Conservation (phyloP, 2,113 vertebrate genomes). For the Rynchops niger region DNA sequence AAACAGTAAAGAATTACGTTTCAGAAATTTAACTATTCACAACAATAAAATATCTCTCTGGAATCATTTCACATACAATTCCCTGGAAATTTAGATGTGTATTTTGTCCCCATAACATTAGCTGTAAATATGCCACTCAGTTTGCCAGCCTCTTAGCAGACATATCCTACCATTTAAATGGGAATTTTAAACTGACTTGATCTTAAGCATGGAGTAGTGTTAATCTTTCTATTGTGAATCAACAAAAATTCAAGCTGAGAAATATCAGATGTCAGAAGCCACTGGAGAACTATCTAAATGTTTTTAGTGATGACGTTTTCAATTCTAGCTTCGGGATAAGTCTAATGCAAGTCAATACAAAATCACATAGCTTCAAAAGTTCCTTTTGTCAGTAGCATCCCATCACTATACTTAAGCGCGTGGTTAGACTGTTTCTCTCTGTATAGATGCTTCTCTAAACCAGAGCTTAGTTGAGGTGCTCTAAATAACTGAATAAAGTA, state of each 20-base stretch:
- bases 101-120: not conserved
- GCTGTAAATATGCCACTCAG: not conserved
- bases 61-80: not conserved
- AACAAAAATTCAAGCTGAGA: not conserved
- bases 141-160: not conserved
- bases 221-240: not conserved
- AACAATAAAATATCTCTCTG: not conserved
- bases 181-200: not conserved
- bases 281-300: not conserved
- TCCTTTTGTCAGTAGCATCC: not conserved
- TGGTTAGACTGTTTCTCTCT: not conserved
- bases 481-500: not conserved
- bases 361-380: not conserved
- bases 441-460: not conserved
- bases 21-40: not conserved
- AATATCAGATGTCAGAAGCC: not conserved
- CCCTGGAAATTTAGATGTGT: not conserved
- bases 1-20: not conserved
- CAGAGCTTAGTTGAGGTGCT: not conserved
- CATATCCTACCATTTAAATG: not conserved
- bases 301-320: not conserved
- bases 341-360: not conserved
- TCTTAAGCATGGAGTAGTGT: not conserved
- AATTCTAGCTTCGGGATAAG: not conserved
- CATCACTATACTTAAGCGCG: not conserved